A percentile compares a stretch with the other conserved stretches of the same genome.
Evolutionary conservation across 2,888 invertebrate genomes (phyloP).

Genomic region (Prenolepis imparis): DNA sequence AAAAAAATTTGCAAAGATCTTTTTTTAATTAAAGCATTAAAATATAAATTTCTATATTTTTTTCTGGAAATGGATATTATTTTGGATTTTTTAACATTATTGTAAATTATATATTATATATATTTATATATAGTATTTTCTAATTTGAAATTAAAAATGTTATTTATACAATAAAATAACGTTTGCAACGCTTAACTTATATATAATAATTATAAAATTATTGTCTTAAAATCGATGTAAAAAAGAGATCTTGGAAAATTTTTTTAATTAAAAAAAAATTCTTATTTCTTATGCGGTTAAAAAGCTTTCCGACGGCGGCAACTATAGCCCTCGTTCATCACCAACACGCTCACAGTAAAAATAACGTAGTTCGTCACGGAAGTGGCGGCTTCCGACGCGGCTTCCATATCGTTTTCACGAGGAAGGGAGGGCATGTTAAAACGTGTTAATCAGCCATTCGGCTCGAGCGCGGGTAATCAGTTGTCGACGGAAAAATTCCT

Average conservation of each 20-base stretch:
- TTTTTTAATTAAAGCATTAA: neutral
- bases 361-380: constrained; percentile 42
- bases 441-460: constrained; percentile 74
- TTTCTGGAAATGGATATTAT: neutral
- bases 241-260: neutral
- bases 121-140: neutral
- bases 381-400: constrained; percentile 41
- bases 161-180: neutral
- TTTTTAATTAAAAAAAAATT: neutral
- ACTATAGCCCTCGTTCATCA: neutral
- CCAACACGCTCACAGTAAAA: constrained; percentile 21
- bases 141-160: neutral
- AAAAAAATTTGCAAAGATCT: neutral
- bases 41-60: neutral
- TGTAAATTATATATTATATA: neutral
- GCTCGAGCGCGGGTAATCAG: constrained; percentile 71
- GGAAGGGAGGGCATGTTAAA: constrained; percentile 31
- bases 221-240: neutral
- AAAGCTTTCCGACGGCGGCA: neutral
- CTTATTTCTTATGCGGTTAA: neutral
- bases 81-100: neutral
- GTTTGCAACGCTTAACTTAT: neutral
- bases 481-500: constrained; percentile 78
- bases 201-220: neutral
- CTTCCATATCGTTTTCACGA: constrained; percentile 45